Percentiles rank a stretch among this genome's conserved stretches.
Conservation (phyloP, 1,140 invertebrate species). For the Coptotermes formosanus region DNA sequence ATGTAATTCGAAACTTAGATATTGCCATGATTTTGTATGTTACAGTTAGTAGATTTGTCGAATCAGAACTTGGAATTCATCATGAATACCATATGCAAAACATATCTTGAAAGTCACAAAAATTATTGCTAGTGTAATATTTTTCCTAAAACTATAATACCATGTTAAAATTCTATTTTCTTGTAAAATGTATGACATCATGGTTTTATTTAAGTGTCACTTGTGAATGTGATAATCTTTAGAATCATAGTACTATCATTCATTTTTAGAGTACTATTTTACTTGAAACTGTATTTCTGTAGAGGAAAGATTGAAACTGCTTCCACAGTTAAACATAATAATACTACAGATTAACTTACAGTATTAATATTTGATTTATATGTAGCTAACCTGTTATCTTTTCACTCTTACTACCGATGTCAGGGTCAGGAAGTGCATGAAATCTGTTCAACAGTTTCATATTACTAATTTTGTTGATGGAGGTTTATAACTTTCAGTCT, state of each 20-base stretch:
- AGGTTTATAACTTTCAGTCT: too few species aligned
- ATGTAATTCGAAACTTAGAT: not conserved
- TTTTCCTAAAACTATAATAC: not conserved
- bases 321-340: too few species aligned
- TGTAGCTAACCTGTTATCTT: too few species aligned
- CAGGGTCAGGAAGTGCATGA: too few species aligned
- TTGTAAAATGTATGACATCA: not conserved
- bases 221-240: not conserved
- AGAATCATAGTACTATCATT: not conserved
- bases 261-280: conserved; percentile 13
- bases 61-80: not conserved
- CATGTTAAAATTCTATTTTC: not conserved
- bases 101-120: too few species aligned
- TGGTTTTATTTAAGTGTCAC: not conserved
- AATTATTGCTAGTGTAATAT: too few species aligned
- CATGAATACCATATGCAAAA: not conserved
- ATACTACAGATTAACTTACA: too few species aligned
- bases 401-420: too few species aligned
- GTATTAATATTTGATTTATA: too few species aligned
- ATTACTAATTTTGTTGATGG: too few species aligned
- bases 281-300: not conserved
- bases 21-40: not conserved
- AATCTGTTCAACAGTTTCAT: too few species aligned
- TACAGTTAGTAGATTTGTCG: not conserved
- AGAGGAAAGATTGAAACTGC: too few species aligned